Conservation (phyloP, 2,113 vertebrate species). For the Saguinus midas region DNA sequence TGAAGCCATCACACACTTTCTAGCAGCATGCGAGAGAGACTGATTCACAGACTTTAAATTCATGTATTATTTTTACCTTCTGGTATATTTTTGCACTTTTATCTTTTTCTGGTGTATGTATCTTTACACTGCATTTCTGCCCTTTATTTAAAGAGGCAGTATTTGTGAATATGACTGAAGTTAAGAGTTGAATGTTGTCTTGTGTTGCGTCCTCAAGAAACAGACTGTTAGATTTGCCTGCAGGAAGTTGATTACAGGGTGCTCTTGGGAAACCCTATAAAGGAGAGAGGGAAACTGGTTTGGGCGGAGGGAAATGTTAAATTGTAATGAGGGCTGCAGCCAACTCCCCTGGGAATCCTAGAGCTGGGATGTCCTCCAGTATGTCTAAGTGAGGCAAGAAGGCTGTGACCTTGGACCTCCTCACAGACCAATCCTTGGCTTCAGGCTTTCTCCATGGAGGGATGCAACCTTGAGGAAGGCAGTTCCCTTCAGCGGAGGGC, state of each 20-base stretch:
- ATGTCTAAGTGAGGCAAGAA: not conserved
- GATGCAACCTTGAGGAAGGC: not conserved
- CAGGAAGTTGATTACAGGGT: not conserved
- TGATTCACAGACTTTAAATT: not conserved
- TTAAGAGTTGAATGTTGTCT: not conserved
- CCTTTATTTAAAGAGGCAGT: not conserved
- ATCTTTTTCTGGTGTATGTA: too few relatives aligned
- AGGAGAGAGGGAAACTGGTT: not conserved
- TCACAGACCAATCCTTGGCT: not conserved
- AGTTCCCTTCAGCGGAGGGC: not conserved
- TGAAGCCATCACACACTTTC: not conserved
- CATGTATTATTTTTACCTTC: not conserved
- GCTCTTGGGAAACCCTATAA: not conserved
- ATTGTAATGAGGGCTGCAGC: not conserved
- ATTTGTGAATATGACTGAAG: not conserved
- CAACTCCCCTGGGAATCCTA: too few relatives aligned
- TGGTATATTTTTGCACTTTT: not conserved
- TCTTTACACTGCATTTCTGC: not conserved
- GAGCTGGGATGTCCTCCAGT: not conserved
- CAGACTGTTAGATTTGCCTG: not conserved
- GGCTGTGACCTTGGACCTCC: not conserved
- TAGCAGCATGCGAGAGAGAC: not conserved
- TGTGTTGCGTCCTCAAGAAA: not conserved
- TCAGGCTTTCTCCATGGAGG: not conserved
- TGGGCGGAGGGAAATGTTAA: not conserved